phyloP scores from a whole-genome alignment of 1,140 invertebrate species.

The Arion vulgaris region DNA sequence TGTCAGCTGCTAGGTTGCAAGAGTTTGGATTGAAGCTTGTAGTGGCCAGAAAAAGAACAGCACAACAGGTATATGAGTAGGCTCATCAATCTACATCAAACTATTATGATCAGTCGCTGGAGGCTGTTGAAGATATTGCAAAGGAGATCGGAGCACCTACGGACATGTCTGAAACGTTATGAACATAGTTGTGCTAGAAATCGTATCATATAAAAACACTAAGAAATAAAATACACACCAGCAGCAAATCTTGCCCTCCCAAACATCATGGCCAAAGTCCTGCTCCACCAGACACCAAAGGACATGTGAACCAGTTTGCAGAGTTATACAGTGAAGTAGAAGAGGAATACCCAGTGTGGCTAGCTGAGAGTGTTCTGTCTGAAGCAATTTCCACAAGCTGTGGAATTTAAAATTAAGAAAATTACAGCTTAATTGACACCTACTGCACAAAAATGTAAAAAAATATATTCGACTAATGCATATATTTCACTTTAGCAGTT shows the following conservation, averaged over 20 bases:
- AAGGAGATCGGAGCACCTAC: no score
- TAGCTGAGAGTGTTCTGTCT: constrained; percentile 93
- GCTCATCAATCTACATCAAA: no score
- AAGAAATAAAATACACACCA: constrained; percentile 72
- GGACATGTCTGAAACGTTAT: not conserved
- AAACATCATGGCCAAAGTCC: constrained; percentile 88
- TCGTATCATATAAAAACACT: not conserved
- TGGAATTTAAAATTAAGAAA: not conserved
- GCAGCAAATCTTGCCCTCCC: constrained; percentile 92
- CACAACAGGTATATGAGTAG: no score
- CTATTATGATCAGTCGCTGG: no score
- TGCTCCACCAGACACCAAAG: constrained; percentile 95
- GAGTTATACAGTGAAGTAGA: constrained; percentile 92
- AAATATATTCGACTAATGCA: no score
- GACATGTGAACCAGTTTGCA: constrained; percentile 92
- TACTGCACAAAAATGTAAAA: no score
- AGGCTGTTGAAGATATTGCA: no score
- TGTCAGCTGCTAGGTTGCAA: no score
- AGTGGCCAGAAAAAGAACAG: no score
- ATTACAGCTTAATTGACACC: no score
- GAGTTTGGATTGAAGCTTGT: no score
- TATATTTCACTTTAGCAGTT: no score
- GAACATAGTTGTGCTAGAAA: not conserved
- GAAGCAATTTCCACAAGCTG: constrained; percentile 94
- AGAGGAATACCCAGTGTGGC: constrained; percentile 91